Percentiles rank a stretch among this genome's conserved stretches.
phyloP scores from a whole-genome alignment of 2,113 vertebrate species.

The Sphyrna mokarran region DNA sequence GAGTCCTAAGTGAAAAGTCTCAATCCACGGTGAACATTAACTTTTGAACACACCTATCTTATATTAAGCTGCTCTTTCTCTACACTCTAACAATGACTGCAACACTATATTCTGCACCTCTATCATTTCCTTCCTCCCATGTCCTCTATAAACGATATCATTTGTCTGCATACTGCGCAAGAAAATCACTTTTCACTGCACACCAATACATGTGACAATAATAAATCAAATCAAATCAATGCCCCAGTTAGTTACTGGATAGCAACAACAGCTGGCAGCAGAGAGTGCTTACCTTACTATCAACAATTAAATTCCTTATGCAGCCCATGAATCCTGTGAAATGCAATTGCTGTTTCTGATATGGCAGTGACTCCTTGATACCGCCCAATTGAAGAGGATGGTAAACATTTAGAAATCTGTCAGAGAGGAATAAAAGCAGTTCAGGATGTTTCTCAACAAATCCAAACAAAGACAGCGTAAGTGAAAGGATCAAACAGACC shows the following conservation, averaged over 20 bases:
- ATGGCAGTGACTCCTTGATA: slow-evolving; percentile 58
- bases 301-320: slow-evolving; percentile 67
- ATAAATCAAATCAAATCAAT: too few relatives aligned
- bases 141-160: too few relatives aligned
- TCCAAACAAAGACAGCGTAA: neutral
- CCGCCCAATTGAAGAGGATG: slow-evolving; percentile 80
- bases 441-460: too few relatives aligned
- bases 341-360: slow-evolving; percentile 43
- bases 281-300: slow-evolving; percentile 65
- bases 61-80: too few relatives aligned
- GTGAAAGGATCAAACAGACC: neutral
- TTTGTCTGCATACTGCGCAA: too few relatives aligned
- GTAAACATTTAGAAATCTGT: slow-evolving; percentile 64
- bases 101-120: too few relatives aligned
- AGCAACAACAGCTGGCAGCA: neutral
- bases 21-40: neutral
- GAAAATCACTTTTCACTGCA: too few relatives aligned
- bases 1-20: neutral
- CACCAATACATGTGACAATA: too few relatives aligned
- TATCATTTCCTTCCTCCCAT: too few relatives aligned
- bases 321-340: slow-evolving; percentile 72
- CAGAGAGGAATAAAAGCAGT: slow-evolving; percentile 27
- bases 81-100: too few relatives aligned
- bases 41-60: too few relatives aligned
- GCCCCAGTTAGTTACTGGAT: neutral